Base-by-base conservation (phyloP, 2,797 vertebrate species). In the Pristis pectinata region DNA sequence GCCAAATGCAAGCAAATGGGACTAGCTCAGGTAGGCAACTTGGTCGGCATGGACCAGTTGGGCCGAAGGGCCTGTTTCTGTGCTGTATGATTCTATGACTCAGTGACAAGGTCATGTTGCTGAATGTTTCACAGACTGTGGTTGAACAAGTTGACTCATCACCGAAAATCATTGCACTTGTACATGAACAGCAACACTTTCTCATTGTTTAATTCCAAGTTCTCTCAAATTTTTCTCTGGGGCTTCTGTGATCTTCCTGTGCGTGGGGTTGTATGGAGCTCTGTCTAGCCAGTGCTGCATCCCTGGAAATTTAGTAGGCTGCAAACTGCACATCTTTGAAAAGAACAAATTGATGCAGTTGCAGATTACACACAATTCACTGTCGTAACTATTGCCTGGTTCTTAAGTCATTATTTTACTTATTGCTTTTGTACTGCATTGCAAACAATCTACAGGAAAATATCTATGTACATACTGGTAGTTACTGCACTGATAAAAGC, bases 121-220 rank as follows among this genome's bases (percentile, higher is more conserved):
- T n/a, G 30, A 85, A 61, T 37, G 64, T 89, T 61, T 89, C 37
- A 87, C 83, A 91, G 17, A 59, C 34, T 56, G 34, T 34, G 34
- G 89, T 83, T n/a, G 87, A 91, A 91, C 87, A 91, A n/a, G 91
- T 11, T 59, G 30, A 89, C 59, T 91, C 87, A 56, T 85, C 30
- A 22, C 59, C n/a, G 59, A 64, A 64, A 91, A n/a, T 91, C 15
- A 87, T 34, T 87, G 44, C 9, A 91, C 34, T 37, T 64, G 87
- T 64, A 9, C 8, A 8, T 34, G 13, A 64, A 64, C 30, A 37
- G 6, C 85, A 91, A 37, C 85, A 22, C 30, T 53, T 56, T 30
- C 82, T 44, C 44, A 53, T 44, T 2, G 17, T 34, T 10, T 91
- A 91, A 37, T 91, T 91, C 34, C 59, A 64, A 59, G 19, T 59